phyloP scores from a whole-genome alignment of 2,113 vertebrate genomes.

The Coptodon bakossiorum region DNA sequence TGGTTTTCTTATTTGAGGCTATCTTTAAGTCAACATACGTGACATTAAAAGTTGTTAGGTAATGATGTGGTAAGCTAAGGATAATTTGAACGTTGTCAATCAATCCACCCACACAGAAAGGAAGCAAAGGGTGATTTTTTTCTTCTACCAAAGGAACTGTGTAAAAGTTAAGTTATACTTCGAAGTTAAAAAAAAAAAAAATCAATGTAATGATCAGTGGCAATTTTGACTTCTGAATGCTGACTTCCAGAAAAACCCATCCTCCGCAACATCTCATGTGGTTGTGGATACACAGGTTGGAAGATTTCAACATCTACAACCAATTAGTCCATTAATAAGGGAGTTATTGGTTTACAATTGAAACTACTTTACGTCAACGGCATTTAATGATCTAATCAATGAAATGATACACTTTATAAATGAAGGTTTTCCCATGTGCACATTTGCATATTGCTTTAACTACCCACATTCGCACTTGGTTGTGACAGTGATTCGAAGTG shows the following conservation, averaged over 20 bases:
- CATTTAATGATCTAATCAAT: not conserved
- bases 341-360: not conserved
- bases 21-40: constrained; percentile 2
- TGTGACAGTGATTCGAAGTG: constrained; percentile 36
- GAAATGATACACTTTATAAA: not conserved
- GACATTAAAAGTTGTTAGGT: not conserved
- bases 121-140: not conserved
- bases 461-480: not conserved
- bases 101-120: constrained; percentile 1
- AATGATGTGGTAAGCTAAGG: not conserved
- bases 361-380: not conserved
- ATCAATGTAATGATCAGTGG: constrained; percentile 39
- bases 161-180: constrained; percentile 18
- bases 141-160: not conserved
- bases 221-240: not conserved
- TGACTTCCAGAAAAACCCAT: not conserved
- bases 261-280: not conserved
- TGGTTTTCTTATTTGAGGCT: not conserved
- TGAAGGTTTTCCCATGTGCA: not conserved
- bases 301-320: not conserved
- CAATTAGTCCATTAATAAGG: constrained; percentile 33
- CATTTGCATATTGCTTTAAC: constrained; percentile 12
- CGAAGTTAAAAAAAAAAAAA: not conserved
- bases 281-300: not conserved
- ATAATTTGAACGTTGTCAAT: constrained; percentile 30